phyloP scores from a whole-genome alignment of 2,888 invertebrate genomes.

The Hemistola chrysoprasaria region DNA sequence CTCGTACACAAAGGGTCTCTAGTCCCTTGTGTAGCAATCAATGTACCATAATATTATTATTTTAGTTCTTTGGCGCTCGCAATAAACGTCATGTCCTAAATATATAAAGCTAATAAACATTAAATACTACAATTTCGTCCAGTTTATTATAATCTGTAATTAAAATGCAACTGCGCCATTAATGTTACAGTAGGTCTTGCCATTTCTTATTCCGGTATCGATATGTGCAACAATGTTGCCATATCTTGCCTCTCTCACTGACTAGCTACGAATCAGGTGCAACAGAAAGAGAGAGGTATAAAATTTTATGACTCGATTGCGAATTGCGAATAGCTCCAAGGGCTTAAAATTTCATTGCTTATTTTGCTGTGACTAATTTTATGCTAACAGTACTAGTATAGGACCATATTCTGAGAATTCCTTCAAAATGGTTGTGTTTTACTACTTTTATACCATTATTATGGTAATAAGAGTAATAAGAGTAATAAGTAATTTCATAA shows the following conservation, averaged over 20 bases:
- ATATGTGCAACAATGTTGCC: conserved; percentile 66
- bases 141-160: conserved; percentile 23
- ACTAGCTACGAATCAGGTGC: conserved; percentile 25
- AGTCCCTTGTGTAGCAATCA: no score
- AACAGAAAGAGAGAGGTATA: conserved; percentile 41
- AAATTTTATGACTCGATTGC: conserved; percentile 67
- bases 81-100: no score
- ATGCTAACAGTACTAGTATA: conserved; percentile 49
- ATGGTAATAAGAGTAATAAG: conserved; percentile 27
- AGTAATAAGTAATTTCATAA: conserved; percentile 28
- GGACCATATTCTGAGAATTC: conserved; percentile 47
- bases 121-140: conserved; percentile 13
- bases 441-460: conserved; percentile 28
- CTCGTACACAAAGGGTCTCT: no score
- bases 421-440: conserved; percentile 33
- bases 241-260: conserved; percentile 41
- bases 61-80: no score
- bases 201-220: conserved; percentile 62
- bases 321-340: conserved; percentile 64
- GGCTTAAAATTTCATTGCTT: conserved; percentile 71
- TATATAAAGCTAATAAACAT: background rate
- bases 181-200: conserved; percentile 46
- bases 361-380: conserved; percentile 76
- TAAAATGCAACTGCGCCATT: conserved; percentile 26
- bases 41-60: no score